Evolutionary conservation across 1,140 invertebrate species (phyloP).

Genomic region (Megalonaias nervosa): DNA sequence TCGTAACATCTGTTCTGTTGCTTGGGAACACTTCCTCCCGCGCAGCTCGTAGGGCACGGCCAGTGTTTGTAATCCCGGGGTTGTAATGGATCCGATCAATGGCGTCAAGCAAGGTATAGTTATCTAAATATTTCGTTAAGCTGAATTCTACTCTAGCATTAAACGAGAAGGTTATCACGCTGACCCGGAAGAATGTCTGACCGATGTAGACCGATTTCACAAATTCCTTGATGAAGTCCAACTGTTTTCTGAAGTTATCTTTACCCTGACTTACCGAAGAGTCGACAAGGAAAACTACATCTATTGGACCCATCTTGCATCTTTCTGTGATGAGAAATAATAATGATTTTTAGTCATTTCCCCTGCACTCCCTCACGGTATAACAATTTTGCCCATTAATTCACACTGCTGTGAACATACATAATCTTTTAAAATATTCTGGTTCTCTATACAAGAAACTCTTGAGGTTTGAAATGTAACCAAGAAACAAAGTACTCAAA

Average conservation of each 20-base stretch:
- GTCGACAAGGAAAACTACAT: slow-evolving; percentile 12
- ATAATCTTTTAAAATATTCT: too few relatives aligned
- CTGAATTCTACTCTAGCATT: slow-evolving; percentile 5
- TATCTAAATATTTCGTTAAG: slow-evolving; percentile 5
- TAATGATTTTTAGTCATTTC: too few relatives aligned
- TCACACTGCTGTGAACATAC: too few relatives aligned
- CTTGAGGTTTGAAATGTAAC: too few relatives aligned
- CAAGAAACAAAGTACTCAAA: too few relatives aligned
- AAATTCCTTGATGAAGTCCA: slow-evolving; percentile 15
- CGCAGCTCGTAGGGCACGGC: slow-evolving; percentile 3
- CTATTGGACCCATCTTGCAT: slow-evolving; percentile 4
- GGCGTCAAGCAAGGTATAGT: slow-evolving; percentile 12
- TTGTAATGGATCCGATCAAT: slow-evolving; percentile 7
- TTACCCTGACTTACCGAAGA: slow-evolving; percentile 17
- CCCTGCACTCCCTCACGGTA: too few relatives aligned
- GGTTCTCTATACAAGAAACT: too few relatives aligned
- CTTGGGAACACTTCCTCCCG: background rate
- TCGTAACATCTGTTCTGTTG: background rate
- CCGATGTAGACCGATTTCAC: slow-evolving; percentile 8
- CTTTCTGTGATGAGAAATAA: background rate
- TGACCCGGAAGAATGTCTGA: slow-evolving; percentile 7
- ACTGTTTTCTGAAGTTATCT: slow-evolving; percentile 18
- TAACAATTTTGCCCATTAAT: too few relatives aligned
- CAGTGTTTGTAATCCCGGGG: slow-evolving; percentile 1
- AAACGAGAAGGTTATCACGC: slow-evolving; percentile 14